phyloP scores from a whole-genome alignment of 2,113 vertebrate genomes.

The Fulmarus glacialis region DNA sequence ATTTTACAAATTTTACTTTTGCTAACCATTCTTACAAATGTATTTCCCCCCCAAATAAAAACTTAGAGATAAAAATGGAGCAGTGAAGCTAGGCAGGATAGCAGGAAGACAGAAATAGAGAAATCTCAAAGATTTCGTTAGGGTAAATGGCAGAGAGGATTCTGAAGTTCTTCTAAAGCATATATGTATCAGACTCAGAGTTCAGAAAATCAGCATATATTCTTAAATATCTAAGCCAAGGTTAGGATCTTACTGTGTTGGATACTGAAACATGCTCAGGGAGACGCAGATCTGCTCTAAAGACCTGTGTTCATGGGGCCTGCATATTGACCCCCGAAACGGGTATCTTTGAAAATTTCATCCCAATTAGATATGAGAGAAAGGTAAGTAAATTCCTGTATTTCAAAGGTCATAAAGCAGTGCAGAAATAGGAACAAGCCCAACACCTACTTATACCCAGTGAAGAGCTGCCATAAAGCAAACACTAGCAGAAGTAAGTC shows the following conservation, averaged over 20 bases:
- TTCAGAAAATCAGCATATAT: not conserved
- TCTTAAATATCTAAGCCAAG: not conserved
- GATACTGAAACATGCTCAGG: not conserved
- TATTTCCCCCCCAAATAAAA: not conserved
- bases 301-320: not conserved
- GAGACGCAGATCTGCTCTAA: not conserved
- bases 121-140: not conserved
- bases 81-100: not conserved
- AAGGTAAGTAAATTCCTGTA: not conserved
- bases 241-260: not conserved
- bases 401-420: not conserved
- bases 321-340: not conserved
- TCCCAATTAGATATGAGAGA: rapidly evolving
- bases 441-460: not conserved
- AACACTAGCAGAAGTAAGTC: not conserved
- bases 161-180: not conserved
- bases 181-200: not conserved
- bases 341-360: not conserved
- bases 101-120: not conserved
- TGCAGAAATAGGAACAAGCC: not conserved
- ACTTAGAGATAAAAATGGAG: not conserved
- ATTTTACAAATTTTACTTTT: not conserved
- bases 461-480: not conserved
- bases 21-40: not conserved
- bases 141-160: not conserved